Percentiles rank a stretch among this genome's conserved stretches.
Conservation (phyloP, 2,113 vertebrate species). For the Crotalus tigris region DNA sequence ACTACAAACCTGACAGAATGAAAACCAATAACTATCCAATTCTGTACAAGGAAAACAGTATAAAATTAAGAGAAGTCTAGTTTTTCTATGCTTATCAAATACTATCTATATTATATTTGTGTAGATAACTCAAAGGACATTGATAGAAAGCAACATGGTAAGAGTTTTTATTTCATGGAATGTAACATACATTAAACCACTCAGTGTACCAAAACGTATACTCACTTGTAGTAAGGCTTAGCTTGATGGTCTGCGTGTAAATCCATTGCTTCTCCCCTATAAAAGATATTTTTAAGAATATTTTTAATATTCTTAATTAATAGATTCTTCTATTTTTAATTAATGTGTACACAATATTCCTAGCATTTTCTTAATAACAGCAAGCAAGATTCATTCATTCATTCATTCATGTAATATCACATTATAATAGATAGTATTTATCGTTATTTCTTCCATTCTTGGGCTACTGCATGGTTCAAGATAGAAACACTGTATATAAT, state of each 20-base stretch:
- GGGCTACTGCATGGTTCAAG: neutral
- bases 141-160: neutral
- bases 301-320: neutral
- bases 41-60: neutral
- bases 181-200: neutral
- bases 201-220: constrained; percentile 43
- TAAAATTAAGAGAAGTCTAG: neutral
- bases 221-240: constrained; percentile 89
- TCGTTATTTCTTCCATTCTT: neutral
- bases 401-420: neutral
- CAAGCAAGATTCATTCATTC: neutral
- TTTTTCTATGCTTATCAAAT: neutral
- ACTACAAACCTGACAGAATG: neutral
- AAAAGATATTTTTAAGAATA: constrained; percentile 54
- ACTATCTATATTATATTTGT: neutral
- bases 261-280: constrained; percentile 88
- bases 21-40: neutral
- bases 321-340: neutral
- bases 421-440: neutral
- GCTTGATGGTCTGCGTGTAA: constrained; percentile 87
- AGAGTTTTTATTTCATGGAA: neutral
- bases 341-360: neutral
- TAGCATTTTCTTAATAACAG: neutral
- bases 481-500: neutral
- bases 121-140: neutral